phyloP scores from a whole-genome alignment of 2,797 vertebrate species.

The Lerista edwardsae region DNA sequence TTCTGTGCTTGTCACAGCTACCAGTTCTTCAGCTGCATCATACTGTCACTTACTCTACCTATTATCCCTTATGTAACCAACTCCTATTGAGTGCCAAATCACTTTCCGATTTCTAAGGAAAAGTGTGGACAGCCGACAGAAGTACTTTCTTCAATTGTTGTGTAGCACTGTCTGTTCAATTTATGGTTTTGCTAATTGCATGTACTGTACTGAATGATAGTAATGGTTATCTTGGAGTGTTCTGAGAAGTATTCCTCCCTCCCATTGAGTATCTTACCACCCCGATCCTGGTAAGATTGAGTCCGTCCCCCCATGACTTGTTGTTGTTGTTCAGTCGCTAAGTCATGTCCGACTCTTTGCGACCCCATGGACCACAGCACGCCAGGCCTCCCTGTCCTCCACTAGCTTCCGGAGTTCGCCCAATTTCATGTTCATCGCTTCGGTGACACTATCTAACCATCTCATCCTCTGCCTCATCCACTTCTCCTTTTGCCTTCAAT shows the following conservation, averaged over 20 bases:
- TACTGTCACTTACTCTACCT: neutral
- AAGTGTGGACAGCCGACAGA: neutral
- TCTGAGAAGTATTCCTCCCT: neutral
- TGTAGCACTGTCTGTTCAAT: neutral
- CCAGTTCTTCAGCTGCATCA: neutral
- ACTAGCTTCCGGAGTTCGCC: no score
- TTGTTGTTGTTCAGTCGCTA: no score
- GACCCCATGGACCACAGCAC: no score
- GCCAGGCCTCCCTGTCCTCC: no score
- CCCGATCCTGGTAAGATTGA: neutral
- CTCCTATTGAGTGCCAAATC: neutral
- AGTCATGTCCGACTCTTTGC: no score
- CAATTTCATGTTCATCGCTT: no score
- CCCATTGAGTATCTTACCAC: neutral
- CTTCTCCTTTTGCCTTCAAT: no score
- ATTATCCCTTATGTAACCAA: neutral
- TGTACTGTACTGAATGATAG: neutral
- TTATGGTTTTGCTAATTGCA: neutral
- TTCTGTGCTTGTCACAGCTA: neutral
- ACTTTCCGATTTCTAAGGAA: neutral
- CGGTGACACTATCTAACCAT: no score
- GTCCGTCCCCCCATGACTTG: no score
- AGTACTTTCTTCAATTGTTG: neutral
- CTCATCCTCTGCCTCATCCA: no score
- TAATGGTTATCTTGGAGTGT: neutral